phyloP scores from a whole-genome alignment of 1,140 invertebrate genomes.

The Tetramorium parvispinum region DNA sequence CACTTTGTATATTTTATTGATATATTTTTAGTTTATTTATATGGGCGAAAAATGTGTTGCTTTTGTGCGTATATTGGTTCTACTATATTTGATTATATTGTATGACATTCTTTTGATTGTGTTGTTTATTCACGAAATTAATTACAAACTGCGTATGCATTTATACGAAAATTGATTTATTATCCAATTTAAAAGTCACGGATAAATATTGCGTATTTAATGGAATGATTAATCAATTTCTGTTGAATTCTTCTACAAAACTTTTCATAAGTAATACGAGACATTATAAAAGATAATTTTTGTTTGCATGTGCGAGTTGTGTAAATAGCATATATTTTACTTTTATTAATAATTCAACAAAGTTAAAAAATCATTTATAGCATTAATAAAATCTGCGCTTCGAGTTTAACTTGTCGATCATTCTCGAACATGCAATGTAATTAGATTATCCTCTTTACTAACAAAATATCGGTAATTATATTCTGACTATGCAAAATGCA shows the following conservation, averaged over 20 bases:
- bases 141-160: background rate
- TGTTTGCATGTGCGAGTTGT: background rate
- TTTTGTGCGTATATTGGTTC: background rate
- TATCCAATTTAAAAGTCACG: background rate
- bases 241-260: background rate
- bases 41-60: background rate
- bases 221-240: background rate
- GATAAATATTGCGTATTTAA: background rate
- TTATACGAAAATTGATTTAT: conserved; percentile 5
- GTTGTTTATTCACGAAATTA: background rate
- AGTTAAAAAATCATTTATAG: background rate
- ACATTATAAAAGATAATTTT: background rate
- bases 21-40: conserved; percentile 3
- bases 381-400: background rate
- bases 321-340: background rate
- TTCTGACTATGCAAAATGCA: background rate
- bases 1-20: background rate
- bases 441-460: background rate
- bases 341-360: background rate
- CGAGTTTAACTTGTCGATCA: background rate
- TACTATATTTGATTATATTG: background rate
- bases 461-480: background rate
- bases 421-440: background rate
- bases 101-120: background rate
- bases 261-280: background rate